These are phyloP conservation scores for Gila orcuttii DNA, from an alignment of 2,113 vertebrate species.

Conservation along the genomic window DNA sequence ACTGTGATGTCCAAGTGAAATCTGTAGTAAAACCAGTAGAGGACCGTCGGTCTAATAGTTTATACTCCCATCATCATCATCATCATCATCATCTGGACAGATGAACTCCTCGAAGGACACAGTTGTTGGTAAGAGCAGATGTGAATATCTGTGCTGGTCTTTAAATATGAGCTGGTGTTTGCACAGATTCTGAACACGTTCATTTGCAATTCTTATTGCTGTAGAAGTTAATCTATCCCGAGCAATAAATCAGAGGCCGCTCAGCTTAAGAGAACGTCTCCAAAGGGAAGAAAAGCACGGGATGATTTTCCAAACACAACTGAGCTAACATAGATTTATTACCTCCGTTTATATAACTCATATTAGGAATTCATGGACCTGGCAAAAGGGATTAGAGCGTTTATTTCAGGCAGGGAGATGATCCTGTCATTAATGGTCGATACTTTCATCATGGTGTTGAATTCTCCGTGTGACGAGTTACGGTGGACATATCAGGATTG, in stretches of 20 bases:
- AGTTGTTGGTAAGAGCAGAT: no score
- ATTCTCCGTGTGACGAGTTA: conserved; percentile 97
- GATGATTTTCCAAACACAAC: conserved; percentile 98
- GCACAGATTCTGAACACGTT: conserved; percentile 68
- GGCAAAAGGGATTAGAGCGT: conserved; percentile 99
- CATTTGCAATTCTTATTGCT: conserved; percentile 87
- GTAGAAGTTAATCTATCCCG: conserved; percentile 85
- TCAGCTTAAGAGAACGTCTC: conserved; percentile 91
- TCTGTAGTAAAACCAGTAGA: no score
- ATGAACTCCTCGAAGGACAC: no score
- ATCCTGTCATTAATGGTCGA: conserved; percentile 99
- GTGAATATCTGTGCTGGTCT: conserved; percentile 29
- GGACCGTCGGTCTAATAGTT: no score
- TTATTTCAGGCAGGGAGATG: conserved; percentile 99
- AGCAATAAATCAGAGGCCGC: conserved; percentile 91
- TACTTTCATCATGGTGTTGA: conserved; percentile 99
- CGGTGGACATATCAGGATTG: conserved; percentile 97
- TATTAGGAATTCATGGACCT: conserved; percentile 99
- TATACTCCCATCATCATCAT: no score
- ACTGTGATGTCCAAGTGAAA: no score
- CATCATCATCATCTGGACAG: no score
- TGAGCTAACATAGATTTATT: conserved; percentile 99
- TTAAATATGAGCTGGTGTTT: conserved; percentile 39
- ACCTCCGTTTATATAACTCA: conserved; percentile 99
- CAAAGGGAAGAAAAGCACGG: conserved; percentile 79